Base-by-base conservation (phyloP, 1,140 invertebrate species). In the Drosophila ananassae region DNA sequence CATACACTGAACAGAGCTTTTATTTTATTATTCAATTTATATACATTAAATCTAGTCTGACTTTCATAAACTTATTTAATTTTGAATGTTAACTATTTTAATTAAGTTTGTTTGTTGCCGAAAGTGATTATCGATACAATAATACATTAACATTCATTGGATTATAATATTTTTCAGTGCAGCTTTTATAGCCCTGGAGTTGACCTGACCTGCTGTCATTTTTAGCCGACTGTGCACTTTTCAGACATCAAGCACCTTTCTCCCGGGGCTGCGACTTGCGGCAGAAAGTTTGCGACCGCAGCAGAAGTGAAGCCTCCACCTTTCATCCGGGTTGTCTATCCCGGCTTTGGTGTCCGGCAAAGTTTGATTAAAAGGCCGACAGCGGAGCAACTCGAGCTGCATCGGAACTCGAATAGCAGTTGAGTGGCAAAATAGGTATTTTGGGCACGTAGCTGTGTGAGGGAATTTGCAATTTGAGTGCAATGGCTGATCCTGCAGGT, bases 321-420 rank as follows among this genome's bases (percentile, higher is more conserved):
- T 28, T 66, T 30, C 13, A 6, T 28, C 48, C 21, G 34, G 24
- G 46, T n/a, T 13, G 10, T 63, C 37, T 34, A 25, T 53, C 24
- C n/a, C 8, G 21, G 30, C 12, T 53, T 17, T 41, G 54, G 12
- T 25, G 6, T 34, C 30, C 32, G 57, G 54, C 47, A 39, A 63
- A 81, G 73, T 76, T 81, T 81, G 69, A 77, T 77, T 74, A 82
- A 61, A 82, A 74, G 56, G 63, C 54, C 25, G 24, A 24, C 44
- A 57, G 21, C 44, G 9, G 48, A 67, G 59, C 6, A 63, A 34
- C 64, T 60, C 24, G 30, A 32, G 37, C 30, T 60, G 55, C 56
- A 73, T 12, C 52, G 13, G 7, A 56, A 30, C 41, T 21, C 55
- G 50, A 32, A 21, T 21, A 46, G 57, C 22, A 58, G 41, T 61